Conservation (phyloP, 2,888 invertebrate genomes). For the Maniola hyperantus region DNA sequence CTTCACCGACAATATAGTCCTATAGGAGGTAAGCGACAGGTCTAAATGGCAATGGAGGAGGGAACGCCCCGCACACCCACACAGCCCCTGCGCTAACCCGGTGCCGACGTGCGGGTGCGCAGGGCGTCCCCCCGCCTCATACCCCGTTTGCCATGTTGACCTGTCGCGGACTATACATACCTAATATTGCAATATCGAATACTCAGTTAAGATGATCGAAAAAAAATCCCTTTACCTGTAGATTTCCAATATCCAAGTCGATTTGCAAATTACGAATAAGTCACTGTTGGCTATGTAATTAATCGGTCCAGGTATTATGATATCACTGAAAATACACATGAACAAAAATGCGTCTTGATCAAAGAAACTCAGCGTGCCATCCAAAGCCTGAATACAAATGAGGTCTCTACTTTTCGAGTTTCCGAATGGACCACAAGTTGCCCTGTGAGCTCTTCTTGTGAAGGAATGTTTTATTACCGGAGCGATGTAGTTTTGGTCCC, state of each 20-base stretch:
- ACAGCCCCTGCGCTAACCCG: too few species aligned
- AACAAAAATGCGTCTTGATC: constrained; percentile 96
- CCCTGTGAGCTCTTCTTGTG: constrained; percentile 88
- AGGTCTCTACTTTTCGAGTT: constrained; percentile 92
- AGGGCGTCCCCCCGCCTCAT: too few species aligned
- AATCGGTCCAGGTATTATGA: constrained; percentile 92
- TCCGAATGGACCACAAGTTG: constrained; percentile 94
- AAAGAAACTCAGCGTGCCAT: constrained; percentile 94
- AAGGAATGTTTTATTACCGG: constrained; percentile 91
- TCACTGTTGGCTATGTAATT: constrained; percentile 91
- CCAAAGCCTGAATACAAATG: constrained; percentile 94
- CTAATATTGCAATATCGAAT: background rate
- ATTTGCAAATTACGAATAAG: constrained; percentile 91
- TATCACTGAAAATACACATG: constrained; percentile 89
- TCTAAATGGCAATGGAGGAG: too few species aligned
- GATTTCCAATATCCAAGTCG: constrained; percentile 92
- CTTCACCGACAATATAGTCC: too few species aligned
- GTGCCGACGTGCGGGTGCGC: too few species aligned
- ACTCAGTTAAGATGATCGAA: too few species aligned
- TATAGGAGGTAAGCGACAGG: too few species aligned
- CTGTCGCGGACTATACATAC: too few species aligned
- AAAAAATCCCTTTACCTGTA: constrained; percentile 85
- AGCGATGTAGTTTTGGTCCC: constrained; percentile 86
- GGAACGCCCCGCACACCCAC: too few species aligned
- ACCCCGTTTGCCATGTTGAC: too few species aligned